Conservation (phyloP, 1,140 invertebrate genomes). For the Andrena cerasifolii region DNA sequence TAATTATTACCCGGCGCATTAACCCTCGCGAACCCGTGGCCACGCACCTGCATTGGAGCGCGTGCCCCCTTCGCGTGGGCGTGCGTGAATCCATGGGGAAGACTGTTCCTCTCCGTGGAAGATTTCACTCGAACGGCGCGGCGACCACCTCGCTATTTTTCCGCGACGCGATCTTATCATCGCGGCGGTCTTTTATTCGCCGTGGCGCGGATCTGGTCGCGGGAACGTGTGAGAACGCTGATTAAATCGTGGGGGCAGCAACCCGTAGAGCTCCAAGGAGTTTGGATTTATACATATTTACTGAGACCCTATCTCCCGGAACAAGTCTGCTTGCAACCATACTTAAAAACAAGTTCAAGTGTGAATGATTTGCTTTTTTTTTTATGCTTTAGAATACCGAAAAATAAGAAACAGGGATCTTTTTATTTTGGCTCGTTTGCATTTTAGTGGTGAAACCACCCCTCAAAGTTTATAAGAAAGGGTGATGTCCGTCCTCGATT, state of each 20-base stretch:
- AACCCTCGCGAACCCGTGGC: conserved; percentile 62
- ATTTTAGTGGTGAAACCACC: too few relatives aligned
- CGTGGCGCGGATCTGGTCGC: neutral
- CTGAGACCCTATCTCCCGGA: too few relatives aligned
- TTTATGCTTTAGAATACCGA: too few relatives aligned
- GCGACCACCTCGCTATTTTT: conserved; percentile 19
- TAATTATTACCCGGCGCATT: conserved; percentile 70
- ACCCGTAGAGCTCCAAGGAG: too few relatives aligned
- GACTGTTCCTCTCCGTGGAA: conserved; percentile 9
- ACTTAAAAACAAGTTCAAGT: too few relatives aligned
- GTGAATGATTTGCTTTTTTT: too few relatives aligned
- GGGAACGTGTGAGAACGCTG: conserved; percentile 31
- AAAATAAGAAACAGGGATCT: too few relatives aligned
- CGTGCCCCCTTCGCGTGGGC: conserved; percentile 55
- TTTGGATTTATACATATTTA: neutral
- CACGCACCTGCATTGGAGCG: conserved; percentile 59
- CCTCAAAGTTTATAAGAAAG: too few relatives aligned
- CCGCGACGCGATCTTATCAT: conserved; percentile 5
- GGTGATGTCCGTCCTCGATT: too few relatives aligned
- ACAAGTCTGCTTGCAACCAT: too few relatives aligned
- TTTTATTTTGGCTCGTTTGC: too few relatives aligned
- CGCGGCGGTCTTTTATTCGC: neutral
- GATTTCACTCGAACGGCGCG: conserved; percentile 19
- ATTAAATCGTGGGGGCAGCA: neutral
- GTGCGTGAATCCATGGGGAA: conserved; percentile 42